Evolutionary conservation across 1,140 invertebrate species (phyloP), one percentile per base, ranked within the genome.

Genomic region (Idris sp.): DNA sequence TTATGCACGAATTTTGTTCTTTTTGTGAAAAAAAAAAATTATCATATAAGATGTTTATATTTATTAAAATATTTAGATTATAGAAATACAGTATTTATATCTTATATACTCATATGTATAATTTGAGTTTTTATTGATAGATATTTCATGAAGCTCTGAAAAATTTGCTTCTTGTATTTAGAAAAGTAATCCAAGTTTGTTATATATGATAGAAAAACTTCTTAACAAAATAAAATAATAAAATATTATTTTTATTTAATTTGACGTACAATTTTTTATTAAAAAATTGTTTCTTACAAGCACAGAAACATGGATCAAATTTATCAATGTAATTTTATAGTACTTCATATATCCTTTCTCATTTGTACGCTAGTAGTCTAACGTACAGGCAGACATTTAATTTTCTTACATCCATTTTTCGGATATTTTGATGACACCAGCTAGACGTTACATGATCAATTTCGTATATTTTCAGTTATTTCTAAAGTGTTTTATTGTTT

Each of bases 341-440:
- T 15, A 44, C 28, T 11, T 28, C 4, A n/a, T n/a, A n/a, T 19
- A 44, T 58, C 6, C 40, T 31, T 58, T 58, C 19, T 41, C 51
- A 41, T 54, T 54, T 41, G 16, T 16, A 26, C 18, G 10, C 16
- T 18, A 5, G 18, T 40, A 40, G n/a, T 19, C 43, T 14, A 31
- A 46, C 14, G 14, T 5, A 53, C 8, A 18, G 15, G 11, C 18
- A 44, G 8, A 43, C 28, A 28, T 25, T 22, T 36, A 43, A 43
- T 56, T 43, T 44, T 43, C 53, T 56, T 56, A 54, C 18, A 31
- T 19, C 9, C 51, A 31, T 54, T 26, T 41, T 41, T 53, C 14
- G 14, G 13, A 36, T 10, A 6, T 38, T 22, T 33, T 19, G 25
- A 26, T 19, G 11, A n/a, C 10, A 15, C 8, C 7, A 10, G 28